Conservation (phyloP, 2,797 vertebrate species). For the Acanthurus leucopareius region DNA sequence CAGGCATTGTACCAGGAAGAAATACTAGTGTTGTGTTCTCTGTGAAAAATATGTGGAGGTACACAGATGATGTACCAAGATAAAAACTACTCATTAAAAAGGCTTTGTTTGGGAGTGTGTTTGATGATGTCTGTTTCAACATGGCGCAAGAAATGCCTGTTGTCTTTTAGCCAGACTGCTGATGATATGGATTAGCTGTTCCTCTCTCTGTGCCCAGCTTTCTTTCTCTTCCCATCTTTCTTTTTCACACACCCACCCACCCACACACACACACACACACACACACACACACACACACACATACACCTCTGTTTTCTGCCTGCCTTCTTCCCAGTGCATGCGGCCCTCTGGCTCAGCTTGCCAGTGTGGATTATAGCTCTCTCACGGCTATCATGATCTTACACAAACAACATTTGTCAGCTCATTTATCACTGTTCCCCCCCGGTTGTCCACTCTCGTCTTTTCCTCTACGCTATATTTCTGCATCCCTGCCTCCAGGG, state of each 20-base stretch:
- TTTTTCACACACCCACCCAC: background rate
- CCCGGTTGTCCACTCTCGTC: slow-evolving; percentile 82
- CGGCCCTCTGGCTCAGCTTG: slow-evolving; percentile 68
- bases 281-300: background rate
- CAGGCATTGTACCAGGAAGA: background rate
- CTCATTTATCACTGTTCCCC: slow-evolving; percentile 87
- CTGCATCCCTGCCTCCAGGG: slow-evolving; percentile 78
- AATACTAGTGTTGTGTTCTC: slow-evolving; percentile 13
- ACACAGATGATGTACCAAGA: slow-evolving; percentile 8
- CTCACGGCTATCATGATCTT: slow-evolving; percentile 84
- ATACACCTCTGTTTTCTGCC: slow-evolving; percentile 52
- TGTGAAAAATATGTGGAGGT: slow-evolving; percentile 15
- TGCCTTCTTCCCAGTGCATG: slow-evolving; percentile 42
- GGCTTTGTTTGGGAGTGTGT: slow-evolving; percentile 33
- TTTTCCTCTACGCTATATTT: slow-evolving; percentile 82
- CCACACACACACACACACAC: too few species aligned
- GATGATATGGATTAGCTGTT: slow-evolving; percentile 69
- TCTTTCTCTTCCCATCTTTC: slow-evolving; percentile 35
- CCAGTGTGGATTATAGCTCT: slow-evolving; percentile 82
- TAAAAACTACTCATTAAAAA: slow-evolving; percentile 29
- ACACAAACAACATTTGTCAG: slow-evolving; percentile 88
- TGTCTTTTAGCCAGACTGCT: slow-evolving; percentile 54
- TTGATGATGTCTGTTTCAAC: slow-evolving; percentile 50
- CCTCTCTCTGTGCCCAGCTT: slow-evolving; percentile 28
- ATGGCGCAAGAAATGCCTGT: slow-evolving; percentile 38